These are phyloP conservation scores for Boleophthalmus pectinirostris DNA, from an alignment of 2,113 vertebrate species.

Conservation along the genomic window DNA sequence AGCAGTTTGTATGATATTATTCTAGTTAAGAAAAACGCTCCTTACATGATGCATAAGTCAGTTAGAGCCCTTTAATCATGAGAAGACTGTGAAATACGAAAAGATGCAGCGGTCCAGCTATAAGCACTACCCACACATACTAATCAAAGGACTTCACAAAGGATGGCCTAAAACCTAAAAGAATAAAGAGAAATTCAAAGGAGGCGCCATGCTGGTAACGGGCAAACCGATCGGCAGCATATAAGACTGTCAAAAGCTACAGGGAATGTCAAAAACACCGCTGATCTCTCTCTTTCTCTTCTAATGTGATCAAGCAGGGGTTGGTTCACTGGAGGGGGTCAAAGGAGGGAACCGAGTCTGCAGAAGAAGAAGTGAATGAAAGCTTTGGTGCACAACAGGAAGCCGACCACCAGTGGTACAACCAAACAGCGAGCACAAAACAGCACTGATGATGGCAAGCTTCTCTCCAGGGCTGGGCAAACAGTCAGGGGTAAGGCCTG, in stretches of 20 bases:
- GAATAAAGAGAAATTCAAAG: slow-evolving; percentile 46
- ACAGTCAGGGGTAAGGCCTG: slow-evolving; percentile 84
- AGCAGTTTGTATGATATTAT: too few relatives aligned
- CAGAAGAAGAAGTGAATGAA: slow-evolving; percentile 58
- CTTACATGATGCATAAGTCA: too few relatives aligned
- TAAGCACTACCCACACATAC: slow-evolving; percentile 56
- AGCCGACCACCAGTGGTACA: slow-evolving; percentile 73
- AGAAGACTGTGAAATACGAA: slow-evolving; percentile 54
- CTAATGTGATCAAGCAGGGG: slow-evolving; percentile 74
- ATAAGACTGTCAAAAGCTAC: slow-evolving; percentile 66
- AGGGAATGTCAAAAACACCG: slow-evolving; percentile 58
- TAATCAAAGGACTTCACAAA: slow-evolving; percentile 54
- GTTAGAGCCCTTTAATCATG: slow-evolving; percentile 16
- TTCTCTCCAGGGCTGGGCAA: slow-evolving; percentile 76
- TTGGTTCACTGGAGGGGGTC: slow-evolving; percentile 45
- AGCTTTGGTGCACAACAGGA: slow-evolving; percentile 67
- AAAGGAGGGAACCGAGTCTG: slow-evolving; percentile 63
- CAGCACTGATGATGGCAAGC: slow-evolving; percentile 57
- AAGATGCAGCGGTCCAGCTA: slow-evolving; percentile 43
- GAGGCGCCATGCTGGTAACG: slow-evolving; percentile 49
- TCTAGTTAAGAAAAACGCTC: too few relatives aligned
- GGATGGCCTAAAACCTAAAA: slow-evolving; percentile 42
- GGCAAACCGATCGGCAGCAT: slow-evolving; percentile 60
- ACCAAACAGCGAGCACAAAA: slow-evolving; percentile 71
- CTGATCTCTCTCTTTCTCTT: slow-evolving; percentile 60